These are phyloP conservation scores for Copidosoma aretas DNA, from an alignment of 2,888 invertebrate species.

Conservation along the genomic window DNA sequence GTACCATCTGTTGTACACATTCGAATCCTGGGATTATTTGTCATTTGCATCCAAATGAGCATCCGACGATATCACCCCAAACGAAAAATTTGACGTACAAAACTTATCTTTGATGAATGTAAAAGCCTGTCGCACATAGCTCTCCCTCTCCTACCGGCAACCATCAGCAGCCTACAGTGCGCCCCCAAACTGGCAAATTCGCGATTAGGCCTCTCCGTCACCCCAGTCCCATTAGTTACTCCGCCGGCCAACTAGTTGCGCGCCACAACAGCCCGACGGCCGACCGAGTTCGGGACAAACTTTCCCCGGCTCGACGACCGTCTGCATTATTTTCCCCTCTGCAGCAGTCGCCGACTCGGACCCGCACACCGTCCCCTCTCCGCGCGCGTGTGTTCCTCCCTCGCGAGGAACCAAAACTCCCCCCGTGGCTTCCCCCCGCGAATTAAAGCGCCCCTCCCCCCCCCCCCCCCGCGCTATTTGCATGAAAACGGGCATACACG, in stretches of 20 bases:
- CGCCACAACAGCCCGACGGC: constrained; percentile 17
- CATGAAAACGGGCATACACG: background rate
- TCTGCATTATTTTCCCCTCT: background rate
- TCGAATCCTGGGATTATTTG: too few species aligned
- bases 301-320: constrained; percentile 2
- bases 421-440: constrained; percentile 19
- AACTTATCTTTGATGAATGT: too few species aligned
- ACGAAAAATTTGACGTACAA: too few species aligned
- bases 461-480: background rate
- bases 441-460: constrained; percentile 21
- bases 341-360: too few species aligned
- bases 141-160: background rate
- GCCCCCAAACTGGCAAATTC: background rate
- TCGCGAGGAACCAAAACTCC: constrained; percentile 23
- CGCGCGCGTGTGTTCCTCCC: background rate
- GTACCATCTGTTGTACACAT: too few species aligned
- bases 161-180: background rate
- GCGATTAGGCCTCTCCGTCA: constrained; percentile 25
- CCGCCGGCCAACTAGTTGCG: constrained; percentile 26
- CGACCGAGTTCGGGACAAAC: constrained; percentile 31
- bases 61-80: too few species aligned
- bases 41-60: too few species aligned
- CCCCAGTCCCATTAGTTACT: constrained; percentile 13
- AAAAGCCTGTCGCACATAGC: background rate
- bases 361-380: too few species aligned